phyloP scores from a whole-genome alignment of 1,140 invertebrate species.

The Episyrphus balteatus region DNA sequence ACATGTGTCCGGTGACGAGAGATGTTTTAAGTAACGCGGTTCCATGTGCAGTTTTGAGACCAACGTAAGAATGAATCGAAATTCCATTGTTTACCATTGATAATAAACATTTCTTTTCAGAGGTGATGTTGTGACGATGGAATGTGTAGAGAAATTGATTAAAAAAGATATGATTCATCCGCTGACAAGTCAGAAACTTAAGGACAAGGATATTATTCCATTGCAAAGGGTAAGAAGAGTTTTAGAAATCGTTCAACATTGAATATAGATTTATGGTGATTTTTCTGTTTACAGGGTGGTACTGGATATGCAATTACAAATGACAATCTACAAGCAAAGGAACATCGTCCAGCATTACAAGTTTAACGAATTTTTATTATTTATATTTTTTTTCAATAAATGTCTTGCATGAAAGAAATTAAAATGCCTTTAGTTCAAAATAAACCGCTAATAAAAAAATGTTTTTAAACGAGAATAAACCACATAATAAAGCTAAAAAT shows the following conservation, averaged over 20 bases:
- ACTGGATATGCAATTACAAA: slow-evolving; percentile 88
- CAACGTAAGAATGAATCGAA: slow-evolving; percentile 56
- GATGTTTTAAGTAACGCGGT: slow-evolving; percentile 92
- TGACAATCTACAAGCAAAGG: slow-evolving; percentile 67
- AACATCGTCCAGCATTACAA: slow-evolving; percentile 78
- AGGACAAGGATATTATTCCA: slow-evolving; percentile 85
- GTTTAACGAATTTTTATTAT: slow-evolving; percentile 41
- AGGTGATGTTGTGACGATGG: slow-evolving; percentile 92
- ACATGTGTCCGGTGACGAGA: slow-evolving; percentile 95
- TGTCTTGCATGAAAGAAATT: too few species aligned
- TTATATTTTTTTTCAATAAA: too few species aligned
- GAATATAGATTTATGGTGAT: slow-evolving; percentile 7
- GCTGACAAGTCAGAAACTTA: slow-evolving; percentile 74
- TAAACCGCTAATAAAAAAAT: too few species aligned
- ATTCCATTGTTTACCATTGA: background rate
- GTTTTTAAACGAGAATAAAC: too few species aligned
- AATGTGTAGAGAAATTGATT: slow-evolving; percentile 93
- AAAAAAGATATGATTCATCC: slow-evolving; percentile 97
- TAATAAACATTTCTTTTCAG: slow-evolving; percentile 11
- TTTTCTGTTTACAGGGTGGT: slow-evolving; percentile 60
- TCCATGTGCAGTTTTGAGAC: slow-evolving; percentile 81
- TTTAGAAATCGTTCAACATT: slow-evolving; percentile 4
- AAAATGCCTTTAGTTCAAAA: too few species aligned
- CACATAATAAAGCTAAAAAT: too few species aligned
- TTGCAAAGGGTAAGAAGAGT: slow-evolving; percentile 63